Evolutionary conservation across 2,797 vertebrate species (phyloP).

Genomic region (Cryptoblepharus egeriae): DNA sequence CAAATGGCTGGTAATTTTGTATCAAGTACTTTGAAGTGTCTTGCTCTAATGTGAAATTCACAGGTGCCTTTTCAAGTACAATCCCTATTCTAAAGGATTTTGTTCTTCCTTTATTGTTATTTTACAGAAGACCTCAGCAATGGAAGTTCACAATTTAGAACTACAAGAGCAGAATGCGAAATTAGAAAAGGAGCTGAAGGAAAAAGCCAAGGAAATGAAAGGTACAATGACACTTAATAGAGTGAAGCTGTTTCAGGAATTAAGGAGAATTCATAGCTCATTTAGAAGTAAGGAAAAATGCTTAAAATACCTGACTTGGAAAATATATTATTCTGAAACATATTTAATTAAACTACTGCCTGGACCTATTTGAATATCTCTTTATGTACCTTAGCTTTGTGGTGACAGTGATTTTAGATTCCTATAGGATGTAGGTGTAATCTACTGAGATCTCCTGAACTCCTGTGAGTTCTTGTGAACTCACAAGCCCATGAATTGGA

Average conservation of each 20-base stretch:
- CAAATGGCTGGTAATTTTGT: no score
- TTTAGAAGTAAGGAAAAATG: neutral
- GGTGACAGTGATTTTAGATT: conserved; percentile 9
- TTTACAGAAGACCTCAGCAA: conserved; percentile 75
- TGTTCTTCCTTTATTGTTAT: conserved; percentile 3
- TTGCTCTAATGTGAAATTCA: neutral
- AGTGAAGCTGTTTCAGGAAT: neutral
- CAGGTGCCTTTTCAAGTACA: neutral
- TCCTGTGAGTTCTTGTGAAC: no score
- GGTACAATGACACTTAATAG: conserved; percentile 73
- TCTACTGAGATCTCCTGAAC: neutral
- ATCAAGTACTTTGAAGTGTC: neutral
- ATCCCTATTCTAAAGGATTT: neutral
- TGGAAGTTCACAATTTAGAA: conserved; percentile 80
- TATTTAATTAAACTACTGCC: neutral
- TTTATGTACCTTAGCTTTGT: neutral
- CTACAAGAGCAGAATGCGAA: conserved; percentile 83
- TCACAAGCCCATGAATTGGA: neutral
- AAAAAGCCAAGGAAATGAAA: conserved; percentile 82
- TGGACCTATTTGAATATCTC: neutral
- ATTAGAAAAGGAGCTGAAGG: conserved; percentile 79
- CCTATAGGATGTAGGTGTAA: neutral
- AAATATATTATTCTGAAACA: neutral
- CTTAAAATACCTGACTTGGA: neutral
- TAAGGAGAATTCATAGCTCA: neutral